Percentiles rank a stretch among this genome's conserved stretches.
Evolutionary conservation across 2,888 invertebrate genomes (phyloP).

Genomic region (Andrena marginata): DNA sequence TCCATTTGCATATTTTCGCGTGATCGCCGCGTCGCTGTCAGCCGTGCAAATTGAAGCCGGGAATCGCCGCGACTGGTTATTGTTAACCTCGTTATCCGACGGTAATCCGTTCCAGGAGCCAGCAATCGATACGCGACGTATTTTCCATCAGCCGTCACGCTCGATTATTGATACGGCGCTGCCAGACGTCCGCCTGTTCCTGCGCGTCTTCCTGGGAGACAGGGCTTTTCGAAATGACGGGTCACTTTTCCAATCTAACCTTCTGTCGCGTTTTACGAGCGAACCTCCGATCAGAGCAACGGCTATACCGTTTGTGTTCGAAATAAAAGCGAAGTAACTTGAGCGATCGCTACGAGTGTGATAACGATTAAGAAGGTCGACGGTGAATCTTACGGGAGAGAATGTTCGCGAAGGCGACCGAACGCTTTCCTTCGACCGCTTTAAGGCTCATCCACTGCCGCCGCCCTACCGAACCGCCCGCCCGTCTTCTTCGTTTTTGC

Average conservation of each 20-base stretch:
- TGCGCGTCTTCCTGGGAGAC: background rate
- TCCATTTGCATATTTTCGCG: slow-evolving; percentile 49
- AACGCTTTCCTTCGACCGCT: background rate
- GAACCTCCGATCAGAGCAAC: background rate
- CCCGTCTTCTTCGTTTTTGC: slow-evolving; percentile 16
- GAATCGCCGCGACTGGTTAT: slow-evolving; percentile 46
- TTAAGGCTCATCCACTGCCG: background rate
- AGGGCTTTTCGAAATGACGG: background rate
- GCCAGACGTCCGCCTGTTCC: background rate
- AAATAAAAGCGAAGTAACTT: too few species aligned
- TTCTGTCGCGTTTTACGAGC: background rate
- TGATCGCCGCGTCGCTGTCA: slow-evolving; percentile 28
- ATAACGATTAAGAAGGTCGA: too few species aligned
- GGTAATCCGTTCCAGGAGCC: slow-evolving; percentile 61
- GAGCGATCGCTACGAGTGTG: too few species aligned
- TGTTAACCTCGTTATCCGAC: slow-evolving; percentile 72
- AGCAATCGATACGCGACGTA: slow-evolving; percentile 70
- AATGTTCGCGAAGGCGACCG: background rate
- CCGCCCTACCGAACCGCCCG: background rate
- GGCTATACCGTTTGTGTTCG: too few species aligned
- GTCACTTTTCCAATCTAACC: slow-evolving; percentile 5
- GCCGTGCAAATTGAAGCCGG: slow-evolving; percentile 40
- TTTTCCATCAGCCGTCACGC: slow-evolving; percentile 64
- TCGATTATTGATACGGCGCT: slow-evolving; percentile 31
- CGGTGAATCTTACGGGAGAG: too few species aligned